Percentiles rank a stretch among this genome's conserved stretches.
phyloP scores from a whole-genome alignment of 2,888 invertebrate genomes.

The Acleris literana region DNA sequence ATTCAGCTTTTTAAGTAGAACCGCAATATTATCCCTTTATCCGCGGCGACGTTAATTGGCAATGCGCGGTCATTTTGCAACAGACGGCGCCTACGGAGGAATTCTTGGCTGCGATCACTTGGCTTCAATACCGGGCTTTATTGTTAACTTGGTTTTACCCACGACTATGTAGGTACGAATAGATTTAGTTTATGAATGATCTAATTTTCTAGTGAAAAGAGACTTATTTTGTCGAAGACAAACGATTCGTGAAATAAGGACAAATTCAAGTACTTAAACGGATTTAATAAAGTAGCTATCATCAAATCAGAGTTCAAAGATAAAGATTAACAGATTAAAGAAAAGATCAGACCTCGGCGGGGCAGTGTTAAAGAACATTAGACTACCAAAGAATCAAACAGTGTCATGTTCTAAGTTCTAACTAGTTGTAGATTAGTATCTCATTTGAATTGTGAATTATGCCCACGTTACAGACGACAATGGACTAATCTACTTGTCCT shows the following conservation, averaged over 20 bases:
- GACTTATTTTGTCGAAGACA: too few species aligned
- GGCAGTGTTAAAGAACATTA: too few species aligned
- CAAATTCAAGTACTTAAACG: too few species aligned
- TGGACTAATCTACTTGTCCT: conserved; percentile 29
- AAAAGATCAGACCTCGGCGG: too few species aligned
- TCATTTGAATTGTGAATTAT: conserved; percentile 33
- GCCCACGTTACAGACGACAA: conserved; percentile 33
- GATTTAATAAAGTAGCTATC: too few species aligned
- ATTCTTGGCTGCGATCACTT: conserved; percentile 13
- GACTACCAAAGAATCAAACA: not conserved
- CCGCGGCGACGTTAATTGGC: conserved; percentile 2
- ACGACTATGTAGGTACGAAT: not conserved
- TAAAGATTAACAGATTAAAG: too few species aligned
- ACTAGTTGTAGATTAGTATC: not conserved
- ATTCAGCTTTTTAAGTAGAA: conserved; percentile 20
- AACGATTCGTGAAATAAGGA: too few species aligned
- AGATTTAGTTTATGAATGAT: not conserved
- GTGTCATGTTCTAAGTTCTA: not conserved
- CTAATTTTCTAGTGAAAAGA: not conserved
- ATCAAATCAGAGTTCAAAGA: too few species aligned
- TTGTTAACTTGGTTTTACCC: not conserved
- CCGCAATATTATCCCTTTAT: conserved; percentile 18
- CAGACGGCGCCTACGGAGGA: conserved; percentile 9
- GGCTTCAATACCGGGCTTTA: not conserved
- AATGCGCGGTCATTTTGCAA: conserved; percentile 23